These are phyloP conservation scores for Knipowitschia caucasica DNA, from an alignment of 2,797 vertebrate species.

Conservation along the genomic window DNA sequence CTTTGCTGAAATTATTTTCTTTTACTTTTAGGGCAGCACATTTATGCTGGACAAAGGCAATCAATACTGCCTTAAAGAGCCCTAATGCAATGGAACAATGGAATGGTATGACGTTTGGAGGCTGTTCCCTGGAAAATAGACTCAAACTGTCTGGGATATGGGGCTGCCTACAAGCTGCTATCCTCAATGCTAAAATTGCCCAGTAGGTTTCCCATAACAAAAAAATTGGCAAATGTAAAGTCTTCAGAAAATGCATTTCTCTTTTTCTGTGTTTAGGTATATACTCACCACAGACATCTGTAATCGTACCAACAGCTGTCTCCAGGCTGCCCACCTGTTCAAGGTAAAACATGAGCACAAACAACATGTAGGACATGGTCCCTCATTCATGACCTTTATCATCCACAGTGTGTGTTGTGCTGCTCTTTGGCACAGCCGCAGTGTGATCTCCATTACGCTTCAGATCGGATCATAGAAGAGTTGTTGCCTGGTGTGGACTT, in stretches of 20 bases:
- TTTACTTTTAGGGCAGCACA: conserved; percentile 78
- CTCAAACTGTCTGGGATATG: conserved; percentile 84
- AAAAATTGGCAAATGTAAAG: background rate
- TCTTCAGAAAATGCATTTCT: background rate
- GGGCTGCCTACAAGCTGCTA: conserved; percentile 90
- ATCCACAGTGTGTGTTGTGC: conserved; percentile 81
- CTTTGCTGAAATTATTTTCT: conserved; percentile 11
- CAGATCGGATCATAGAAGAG: conserved; percentile 72
- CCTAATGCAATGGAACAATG: conserved; percentile 79
- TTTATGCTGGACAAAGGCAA: conserved; percentile 85
- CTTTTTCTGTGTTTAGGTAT: conserved; percentile 71
- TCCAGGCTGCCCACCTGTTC: conserved; percentile 88
- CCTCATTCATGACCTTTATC: conserved; percentile 4
- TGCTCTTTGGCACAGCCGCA: conserved; percentile 83
- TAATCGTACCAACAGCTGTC: conserved; percentile 80
- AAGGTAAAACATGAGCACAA: conserved; percentile 77
- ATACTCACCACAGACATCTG: conserved; percentile 75
- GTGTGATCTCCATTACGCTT: conserved; percentile 79
- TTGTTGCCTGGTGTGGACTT: conserved; percentile 87
- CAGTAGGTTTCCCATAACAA: conserved; percentile 78
- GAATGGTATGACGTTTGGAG: conserved; percentile 74
- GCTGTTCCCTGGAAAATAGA: conserved; percentile 74
- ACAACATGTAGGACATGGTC: background rate
- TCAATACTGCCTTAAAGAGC: conserved; percentile 82
- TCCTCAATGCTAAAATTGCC: conserved; percentile 88